phyloP scores from a whole-genome alignment of 2,113 vertebrate genomes.

The Lagopus leucura region DNA sequence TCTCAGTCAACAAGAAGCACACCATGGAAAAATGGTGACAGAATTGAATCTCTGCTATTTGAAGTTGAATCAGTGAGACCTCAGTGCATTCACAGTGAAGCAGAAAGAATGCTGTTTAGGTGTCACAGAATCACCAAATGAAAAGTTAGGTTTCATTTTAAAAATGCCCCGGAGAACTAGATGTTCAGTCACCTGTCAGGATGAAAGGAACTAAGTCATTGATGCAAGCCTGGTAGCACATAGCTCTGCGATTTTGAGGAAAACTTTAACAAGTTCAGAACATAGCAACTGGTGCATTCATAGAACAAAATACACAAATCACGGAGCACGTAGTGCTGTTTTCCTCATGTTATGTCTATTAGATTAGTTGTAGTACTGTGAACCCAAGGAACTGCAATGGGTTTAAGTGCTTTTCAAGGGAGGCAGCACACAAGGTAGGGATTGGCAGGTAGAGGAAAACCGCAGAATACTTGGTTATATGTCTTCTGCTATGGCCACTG shows the following conservation, averaged over 20 bases:
- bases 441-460: background rate
- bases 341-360: background rate
- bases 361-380: background rate
- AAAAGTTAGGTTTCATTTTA: background rate
- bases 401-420: background rate
- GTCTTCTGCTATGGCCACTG: background rate
- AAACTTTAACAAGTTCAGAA: background rate
- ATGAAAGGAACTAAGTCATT: background rate
- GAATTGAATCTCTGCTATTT: background rate
- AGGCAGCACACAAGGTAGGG: background rate
- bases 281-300: background rate
- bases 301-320: background rate
- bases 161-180: background rate
- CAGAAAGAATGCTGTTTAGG: background rate
- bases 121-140: background rate
- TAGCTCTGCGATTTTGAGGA: background rate
- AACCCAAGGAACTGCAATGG: background rate
- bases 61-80: background rate
- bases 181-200: background rate
- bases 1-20: background rate
- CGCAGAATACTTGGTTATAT: background rate
- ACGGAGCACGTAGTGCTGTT: background rate
- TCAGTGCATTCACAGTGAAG: background rate
- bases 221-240: background rate
- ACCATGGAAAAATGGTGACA: rapidly evolving